phyloP scores from a whole-genome alignment of 2,113 vertebrate genomes.

The Grus americana region DNA sequence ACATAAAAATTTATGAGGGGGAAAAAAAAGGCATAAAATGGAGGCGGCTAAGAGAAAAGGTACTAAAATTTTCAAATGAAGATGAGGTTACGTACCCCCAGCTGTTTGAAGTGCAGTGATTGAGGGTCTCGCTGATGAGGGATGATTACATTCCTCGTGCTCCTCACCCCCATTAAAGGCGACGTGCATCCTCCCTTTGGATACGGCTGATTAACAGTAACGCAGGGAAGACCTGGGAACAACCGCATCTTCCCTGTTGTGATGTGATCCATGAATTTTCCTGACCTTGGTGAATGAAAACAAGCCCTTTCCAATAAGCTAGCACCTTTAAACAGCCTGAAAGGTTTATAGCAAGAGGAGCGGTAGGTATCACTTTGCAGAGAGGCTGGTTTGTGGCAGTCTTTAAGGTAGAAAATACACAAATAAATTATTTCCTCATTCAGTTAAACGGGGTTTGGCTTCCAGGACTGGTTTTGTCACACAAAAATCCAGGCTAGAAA shows the following conservation, averaged over 20 bases:
- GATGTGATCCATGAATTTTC: neutral
- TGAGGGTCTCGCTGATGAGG: constrained; percentile 64
- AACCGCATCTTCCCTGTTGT: neutral
- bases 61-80: constrained; percentile 43
- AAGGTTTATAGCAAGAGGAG: neutral
- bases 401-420: neutral
- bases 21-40: neutral
- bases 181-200: neutral
- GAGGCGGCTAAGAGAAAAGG: neutral
- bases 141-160: constrained; percentile 46
- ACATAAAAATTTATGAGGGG: constrained; percentile 56
- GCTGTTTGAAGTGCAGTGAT: constrained; percentile 61
- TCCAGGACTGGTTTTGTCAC: neutral
- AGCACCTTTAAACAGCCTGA: neutral
- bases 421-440: neutral
- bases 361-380: neutral
- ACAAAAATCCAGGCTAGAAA: neutral
- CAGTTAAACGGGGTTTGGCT: neutral
- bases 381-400: neutral
- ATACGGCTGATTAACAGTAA: constrained; percentile 20
- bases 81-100: constrained; percentile 41
- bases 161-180: neutral
- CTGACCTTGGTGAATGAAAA: neutral
- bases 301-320: neutral
- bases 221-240: neutral